Evolutionary conservation across 1,140 invertebrate species (phyloP).

Genomic region (Zelostemma sp.): DNA sequence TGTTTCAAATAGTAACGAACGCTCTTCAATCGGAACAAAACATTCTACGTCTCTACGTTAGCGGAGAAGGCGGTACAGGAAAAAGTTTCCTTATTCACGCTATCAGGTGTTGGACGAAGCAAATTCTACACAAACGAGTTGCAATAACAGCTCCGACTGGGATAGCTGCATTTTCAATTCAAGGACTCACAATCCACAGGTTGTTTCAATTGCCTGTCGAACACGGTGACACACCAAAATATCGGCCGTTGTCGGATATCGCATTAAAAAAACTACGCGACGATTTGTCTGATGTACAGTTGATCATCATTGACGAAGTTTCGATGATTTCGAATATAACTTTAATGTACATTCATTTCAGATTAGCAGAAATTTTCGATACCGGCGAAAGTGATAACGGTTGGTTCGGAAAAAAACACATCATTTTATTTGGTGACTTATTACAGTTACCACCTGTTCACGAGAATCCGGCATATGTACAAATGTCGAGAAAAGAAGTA

Average conservation of each 20-base stretch:
- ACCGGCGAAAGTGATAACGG: conserved; percentile 31
- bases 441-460: conserved; percentile 51
- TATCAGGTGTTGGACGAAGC: too few species aligned
- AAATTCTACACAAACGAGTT: too few species aligned
- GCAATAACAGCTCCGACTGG: too few species aligned
- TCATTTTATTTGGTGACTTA: conserved; percentile 48
- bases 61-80: too few species aligned
- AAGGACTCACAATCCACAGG: conserved; percentile 25
- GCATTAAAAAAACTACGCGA: conserved; percentile 46
- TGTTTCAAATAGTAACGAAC: too few species aligned
- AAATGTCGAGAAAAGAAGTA: too few species aligned
- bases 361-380: conserved; percentile 39
- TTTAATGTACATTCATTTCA: conserved; percentile 26
- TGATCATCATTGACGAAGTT: conserved; percentile 51
- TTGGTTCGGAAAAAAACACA: conserved; percentile 35
- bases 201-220: conserved; percentile 49
- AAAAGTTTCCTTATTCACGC: too few species aligned
- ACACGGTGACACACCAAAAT: conserved; percentile 18
- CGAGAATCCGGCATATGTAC: too few species aligned
- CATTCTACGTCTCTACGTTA: too few species aligned
- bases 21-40: too few species aligned
- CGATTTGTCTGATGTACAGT: conserved; percentile 38
- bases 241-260: conserved; percentile 35
- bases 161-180: too few species aligned
- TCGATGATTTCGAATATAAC: conserved; percentile 53